These are phyloP conservation scores for Trachelus troglodyta DNA, from an alignment of 2,888 invertebrate genomes.

Conservation along the genomic window DNA sequence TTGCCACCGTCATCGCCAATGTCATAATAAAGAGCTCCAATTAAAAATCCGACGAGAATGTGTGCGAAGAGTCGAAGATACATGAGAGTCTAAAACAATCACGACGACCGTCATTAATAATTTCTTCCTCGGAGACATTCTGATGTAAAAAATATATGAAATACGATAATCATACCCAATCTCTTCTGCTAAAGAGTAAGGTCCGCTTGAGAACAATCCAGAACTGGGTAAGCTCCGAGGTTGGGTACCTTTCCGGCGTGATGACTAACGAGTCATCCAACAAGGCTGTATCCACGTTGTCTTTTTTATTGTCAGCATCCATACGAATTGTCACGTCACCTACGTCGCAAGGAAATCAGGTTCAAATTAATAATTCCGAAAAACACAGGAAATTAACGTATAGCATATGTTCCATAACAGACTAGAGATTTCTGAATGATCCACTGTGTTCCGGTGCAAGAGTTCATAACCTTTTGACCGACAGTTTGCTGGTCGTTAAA, in stretches of 20 bases:
- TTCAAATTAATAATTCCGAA: neutral
- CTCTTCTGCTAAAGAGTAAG: slow-evolving; percentile 85
- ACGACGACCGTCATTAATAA: neutral
- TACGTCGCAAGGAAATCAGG: slow-evolving; percentile 37
- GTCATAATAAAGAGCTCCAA: slow-evolving; percentile 94
- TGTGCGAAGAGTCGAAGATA: slow-evolving; percentile 94
- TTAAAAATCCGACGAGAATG: slow-evolving; percentile 91
- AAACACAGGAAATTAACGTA: neutral
- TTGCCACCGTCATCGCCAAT: slow-evolving; percentile 97
- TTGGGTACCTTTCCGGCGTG: slow-evolving; percentile 83
- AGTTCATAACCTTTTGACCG: no score
- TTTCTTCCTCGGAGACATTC: no score
- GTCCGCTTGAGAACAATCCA: slow-evolving; percentile 89
- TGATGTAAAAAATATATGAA: no score
- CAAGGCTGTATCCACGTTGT: slow-evolving; percentile 77
- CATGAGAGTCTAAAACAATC: slow-evolving; percentile 85
- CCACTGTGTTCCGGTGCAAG: no score
- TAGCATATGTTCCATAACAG: neutral
- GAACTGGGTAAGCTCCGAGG: slow-evolving; percentile 84
- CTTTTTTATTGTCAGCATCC: slow-evolving; percentile 75
- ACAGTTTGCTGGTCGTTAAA: no score
- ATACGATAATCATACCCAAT: slow-evolving; percentile 75
- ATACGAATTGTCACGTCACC: slow-evolving; percentile 72
- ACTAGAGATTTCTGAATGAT: neutral
- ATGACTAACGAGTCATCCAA: slow-evolving; percentile 71